phyloP scores from a whole-genome alignment of 2,113 vertebrate species.

The Balaeniceps rex region DNA sequence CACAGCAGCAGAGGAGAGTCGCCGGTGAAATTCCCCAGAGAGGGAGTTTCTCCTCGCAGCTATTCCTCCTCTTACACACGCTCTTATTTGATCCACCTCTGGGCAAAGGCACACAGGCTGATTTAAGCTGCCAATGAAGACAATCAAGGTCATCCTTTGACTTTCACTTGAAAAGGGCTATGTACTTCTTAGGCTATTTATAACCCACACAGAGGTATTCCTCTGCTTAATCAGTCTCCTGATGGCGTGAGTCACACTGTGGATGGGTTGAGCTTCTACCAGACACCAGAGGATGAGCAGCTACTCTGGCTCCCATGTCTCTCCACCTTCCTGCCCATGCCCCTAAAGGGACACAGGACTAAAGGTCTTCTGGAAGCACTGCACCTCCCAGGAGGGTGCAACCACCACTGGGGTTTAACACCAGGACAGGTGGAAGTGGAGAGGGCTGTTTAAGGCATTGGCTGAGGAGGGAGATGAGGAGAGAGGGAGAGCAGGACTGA shows the following conservation, averaged over 20 bases:
- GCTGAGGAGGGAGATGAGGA: neutral
- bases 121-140: neutral
- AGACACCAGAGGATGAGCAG: neutral
- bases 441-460: neutral
- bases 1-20: neutral
- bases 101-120: neutral
- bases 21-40: neutral
- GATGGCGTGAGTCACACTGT: neutral
- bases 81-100: neutral
- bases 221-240: neutral
- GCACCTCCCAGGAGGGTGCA: neutral
- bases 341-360: too few species aligned
- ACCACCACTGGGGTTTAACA: rapidly evolving
- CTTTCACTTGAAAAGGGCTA: neutral
- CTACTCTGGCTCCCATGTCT: neutral
- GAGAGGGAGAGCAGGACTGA: neutral
- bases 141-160: neutral
- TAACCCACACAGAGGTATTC: neutral
- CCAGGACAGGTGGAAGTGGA: neutral
- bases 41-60: neutral
- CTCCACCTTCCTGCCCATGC: neutral
- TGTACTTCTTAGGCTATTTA: neutral
- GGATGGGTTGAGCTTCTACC: neutral
- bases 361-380: neutral
- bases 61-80: rapidly evolving